A percentile compares a stretch with the other conserved stretches of the same genome.
phyloP scores from a whole-genome alignment of 1,140 invertebrate species.

The Euwallacea fornicatus region DNA sequence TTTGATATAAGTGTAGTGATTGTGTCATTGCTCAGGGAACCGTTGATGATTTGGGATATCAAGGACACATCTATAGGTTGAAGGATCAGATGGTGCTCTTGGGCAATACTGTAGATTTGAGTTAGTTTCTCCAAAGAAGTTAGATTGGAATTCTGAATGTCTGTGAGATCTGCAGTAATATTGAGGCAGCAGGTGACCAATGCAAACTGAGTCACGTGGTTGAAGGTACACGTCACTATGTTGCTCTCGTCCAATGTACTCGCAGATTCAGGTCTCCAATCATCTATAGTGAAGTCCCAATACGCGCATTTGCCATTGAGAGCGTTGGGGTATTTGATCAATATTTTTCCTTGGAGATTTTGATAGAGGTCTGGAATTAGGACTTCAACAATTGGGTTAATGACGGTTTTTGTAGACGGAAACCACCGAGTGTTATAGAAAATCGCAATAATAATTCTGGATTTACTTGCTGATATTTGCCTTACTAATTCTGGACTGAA shows the following conservation, averaged over 20 bases:
- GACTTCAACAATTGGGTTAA: constrained; percentile 17
- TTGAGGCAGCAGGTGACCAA: constrained; percentile 26
- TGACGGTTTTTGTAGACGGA: background rate
- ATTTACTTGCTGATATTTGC: constrained; percentile 8
- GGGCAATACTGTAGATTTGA: constrained; percentile 22
- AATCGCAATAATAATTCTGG: constrained; percentile 22
- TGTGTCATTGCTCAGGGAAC: constrained; percentile 3
- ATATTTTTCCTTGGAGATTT: constrained; percentile 14
- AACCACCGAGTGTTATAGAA: constrained; percentile 25
- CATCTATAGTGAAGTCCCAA: constrained; percentile 33
- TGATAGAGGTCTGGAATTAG: constrained; percentile 21
- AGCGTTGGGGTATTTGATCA: constrained; percentile 13
- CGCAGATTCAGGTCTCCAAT: constrained; percentile 20
- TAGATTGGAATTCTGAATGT: constrained; percentile 33
- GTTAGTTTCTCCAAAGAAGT: constrained; percentile 32
- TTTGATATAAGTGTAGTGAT: constrained; percentile 8
- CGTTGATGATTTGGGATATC: constrained; percentile 26
- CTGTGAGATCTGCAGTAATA: constrained; percentile 37
- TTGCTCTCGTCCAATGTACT: background rate
- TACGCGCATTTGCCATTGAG: constrained; percentile 23
- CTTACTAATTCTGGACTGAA: constrained; percentile 17
- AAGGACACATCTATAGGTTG: constrained; percentile 31
- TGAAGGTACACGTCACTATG: constrained; percentile 3
- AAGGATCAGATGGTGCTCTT: constrained; percentile 13
- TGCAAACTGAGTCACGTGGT: constrained; percentile 30